A percentile compares a stretch with the other conserved stretches of the same genome.
Conservation (phyloP, 1,140 invertebrate genomes). For the Hypothenemus hampei region DNA sequence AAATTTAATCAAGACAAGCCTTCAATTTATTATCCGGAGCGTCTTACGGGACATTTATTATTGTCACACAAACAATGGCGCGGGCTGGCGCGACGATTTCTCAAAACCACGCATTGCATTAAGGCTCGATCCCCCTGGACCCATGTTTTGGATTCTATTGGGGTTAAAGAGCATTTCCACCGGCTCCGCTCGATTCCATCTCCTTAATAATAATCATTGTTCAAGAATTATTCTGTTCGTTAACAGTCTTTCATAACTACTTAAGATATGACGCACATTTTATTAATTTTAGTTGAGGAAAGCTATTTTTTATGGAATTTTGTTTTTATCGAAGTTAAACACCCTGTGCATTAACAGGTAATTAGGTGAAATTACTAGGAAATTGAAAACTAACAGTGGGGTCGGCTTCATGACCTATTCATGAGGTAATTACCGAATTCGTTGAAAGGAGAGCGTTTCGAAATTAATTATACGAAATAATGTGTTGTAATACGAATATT, state of each 20-base stretch:
- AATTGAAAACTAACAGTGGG: background rate
- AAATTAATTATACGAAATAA: background rate
- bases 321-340: too few relatives aligned
- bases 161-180: conserved; percentile 24
- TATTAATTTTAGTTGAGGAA: too few relatives aligned
- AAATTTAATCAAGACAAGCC: conserved; percentile 30
- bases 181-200: too few relatives aligned
- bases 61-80: conserved; percentile 27
- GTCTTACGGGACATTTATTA: conserved; percentile 27
- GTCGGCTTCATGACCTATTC: background rate
- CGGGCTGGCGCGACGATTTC: conserved; percentile 23
- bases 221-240: too few relatives aligned
- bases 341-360: too few relatives aligned
- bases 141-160: conserved; percentile 25
- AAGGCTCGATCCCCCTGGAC: conserved; percentile 24
- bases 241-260: too few relatives aligned
- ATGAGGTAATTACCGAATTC: background rate
- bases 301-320: too few relatives aligned
- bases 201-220: too few relatives aligned
- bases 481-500: background rate
- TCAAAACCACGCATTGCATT: conserved; percentile 28
- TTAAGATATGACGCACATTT: too few relatives aligned
- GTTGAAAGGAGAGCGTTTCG: background rate
- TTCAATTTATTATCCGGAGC: conserved; percentile 26
- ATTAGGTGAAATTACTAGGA: background rate